phyloP scores from a whole-genome alignment of 2,113 vertebrate genomes.

The Mandrillus leucophaeus region DNA sequence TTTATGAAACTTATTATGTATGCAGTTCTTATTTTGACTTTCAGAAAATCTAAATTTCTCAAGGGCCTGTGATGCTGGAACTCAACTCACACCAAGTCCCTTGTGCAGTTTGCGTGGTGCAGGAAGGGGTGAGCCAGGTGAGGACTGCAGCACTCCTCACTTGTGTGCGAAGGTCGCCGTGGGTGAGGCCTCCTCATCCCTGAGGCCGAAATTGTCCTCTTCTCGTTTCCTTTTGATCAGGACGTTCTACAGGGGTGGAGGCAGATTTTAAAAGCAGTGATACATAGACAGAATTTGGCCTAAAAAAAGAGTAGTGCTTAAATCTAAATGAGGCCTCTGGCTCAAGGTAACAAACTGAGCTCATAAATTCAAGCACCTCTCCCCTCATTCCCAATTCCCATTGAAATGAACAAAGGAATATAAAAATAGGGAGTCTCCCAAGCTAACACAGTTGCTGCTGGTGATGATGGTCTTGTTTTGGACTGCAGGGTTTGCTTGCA shows the following conservation, averaged over 20 bases:
- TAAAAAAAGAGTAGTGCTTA: background rate
- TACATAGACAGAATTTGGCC: background rate
- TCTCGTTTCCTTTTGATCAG: background rate
- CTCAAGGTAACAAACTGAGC: background rate
- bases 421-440: background rate
- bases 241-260: background rate
- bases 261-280: background rate
- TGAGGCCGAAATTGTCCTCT: background rate
- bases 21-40: background rate
- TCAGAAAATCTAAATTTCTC: background rate
- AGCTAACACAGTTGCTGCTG: background rate
- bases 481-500: background rate
- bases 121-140: background rate
- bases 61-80: background rate
- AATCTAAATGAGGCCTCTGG: background rate
- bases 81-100: background rate
- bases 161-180: fast-evolving
- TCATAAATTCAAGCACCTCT: background rate
- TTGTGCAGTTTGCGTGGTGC: fast-evolving
- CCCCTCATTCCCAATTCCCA: background rate
- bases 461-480: background rate
- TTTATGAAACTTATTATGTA: background rate
- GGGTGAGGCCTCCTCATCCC: background rate
- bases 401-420: background rate
- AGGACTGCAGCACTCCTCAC: background rate